Percentiles rank a stretch among this genome's conserved stretches.
Conservation (phyloP, 2,888 invertebrate species). For the Mellilla xanthometata region DNA sequence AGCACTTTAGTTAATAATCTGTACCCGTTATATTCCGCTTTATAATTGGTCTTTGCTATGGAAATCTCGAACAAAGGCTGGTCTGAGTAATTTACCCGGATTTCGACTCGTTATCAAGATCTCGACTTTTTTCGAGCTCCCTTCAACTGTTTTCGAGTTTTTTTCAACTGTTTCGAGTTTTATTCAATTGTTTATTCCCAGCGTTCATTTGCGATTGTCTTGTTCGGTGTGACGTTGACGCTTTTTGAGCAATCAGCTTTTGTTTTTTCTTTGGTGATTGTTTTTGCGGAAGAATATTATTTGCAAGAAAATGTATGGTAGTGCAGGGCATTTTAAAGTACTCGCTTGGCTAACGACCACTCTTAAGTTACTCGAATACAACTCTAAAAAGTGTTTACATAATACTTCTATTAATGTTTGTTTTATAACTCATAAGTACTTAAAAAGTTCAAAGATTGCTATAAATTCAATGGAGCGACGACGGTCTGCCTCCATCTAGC, state of each 20-base stretch:
- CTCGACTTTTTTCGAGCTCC: slow-evolving; percentile 29
- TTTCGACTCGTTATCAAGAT: slow-evolving; percentile 42
- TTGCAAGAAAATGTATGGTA: too few relatives aligned
- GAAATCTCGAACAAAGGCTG: slow-evolving; percentile 27
- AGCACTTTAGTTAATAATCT: too few relatives aligned
- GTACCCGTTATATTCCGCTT: slow-evolving; percentile 16
- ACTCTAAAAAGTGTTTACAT: too few relatives aligned
- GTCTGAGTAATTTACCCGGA: slow-evolving; percentile 39
- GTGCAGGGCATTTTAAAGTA: too few relatives aligned
- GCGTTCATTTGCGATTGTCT: background rate
- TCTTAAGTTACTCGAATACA: too few relatives aligned
- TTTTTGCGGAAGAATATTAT: background rate
- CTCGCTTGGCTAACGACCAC: too few relatives aligned
- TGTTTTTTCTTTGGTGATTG: background rate
- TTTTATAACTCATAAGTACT: too few relatives aligned
- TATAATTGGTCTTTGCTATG: slow-evolving; percentile 34
- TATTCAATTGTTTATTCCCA: too few relatives aligned
- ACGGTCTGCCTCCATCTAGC: too few relatives aligned
- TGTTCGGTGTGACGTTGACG: slow-evolving; percentile 10
- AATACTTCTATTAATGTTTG: too few relatives aligned
- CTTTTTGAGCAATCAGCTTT: slow-evolving; percentile 20
- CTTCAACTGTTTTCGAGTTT: slow-evolving; percentile 28
- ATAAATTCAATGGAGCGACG: too few relatives aligned
- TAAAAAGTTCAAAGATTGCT: too few relatives aligned
- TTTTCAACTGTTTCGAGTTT: slow-evolving; percentile 4